A percentile compares a stretch with the other conserved stretches of the same genome.
These are phyloP conservation scores for Pseudomyrmex concolor DNA, from an alignment of 1,140 invertebrate species.

Conservation along the genomic window DNA sequence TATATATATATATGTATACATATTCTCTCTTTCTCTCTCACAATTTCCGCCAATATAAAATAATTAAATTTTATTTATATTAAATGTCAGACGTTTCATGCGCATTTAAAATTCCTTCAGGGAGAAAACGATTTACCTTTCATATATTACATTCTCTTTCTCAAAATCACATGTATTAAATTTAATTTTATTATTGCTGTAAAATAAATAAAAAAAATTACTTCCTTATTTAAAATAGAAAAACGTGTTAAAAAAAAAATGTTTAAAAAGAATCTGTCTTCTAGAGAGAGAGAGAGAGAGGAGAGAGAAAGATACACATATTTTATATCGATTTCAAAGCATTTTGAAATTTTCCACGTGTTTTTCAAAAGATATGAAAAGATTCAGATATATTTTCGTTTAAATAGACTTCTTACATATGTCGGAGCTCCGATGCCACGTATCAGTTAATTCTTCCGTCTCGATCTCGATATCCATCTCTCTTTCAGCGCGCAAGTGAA, in stretches of 20 bases:
- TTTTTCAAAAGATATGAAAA: neutral
- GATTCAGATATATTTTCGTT: conserved; percentile 27
- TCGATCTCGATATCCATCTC: conserved; percentile 34
- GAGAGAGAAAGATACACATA: too few relatives aligned
- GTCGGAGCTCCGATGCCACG: neutral
- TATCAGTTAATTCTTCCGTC: conserved; percentile 21
- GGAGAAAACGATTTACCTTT: neutral
- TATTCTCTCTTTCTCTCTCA: too few relatives aligned
- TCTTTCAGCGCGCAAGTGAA: neutral
- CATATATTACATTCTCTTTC: neutral
- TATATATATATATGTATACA: too few relatives aligned
- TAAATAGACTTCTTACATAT: conserved; percentile 15
- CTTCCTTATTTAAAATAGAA: conserved; percentile 1
- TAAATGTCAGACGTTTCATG: too few relatives aligned
- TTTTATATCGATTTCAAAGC: too few relatives aligned
- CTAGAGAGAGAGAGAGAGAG: neutral
- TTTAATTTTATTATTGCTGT: neutral
- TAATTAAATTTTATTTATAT: too few relatives aligned
- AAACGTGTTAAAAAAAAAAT: neutral
- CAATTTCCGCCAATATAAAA: neutral
- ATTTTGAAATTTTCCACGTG: neutral
- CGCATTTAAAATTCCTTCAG: too few relatives aligned
- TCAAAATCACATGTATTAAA: neutral
- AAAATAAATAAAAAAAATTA: neutral
- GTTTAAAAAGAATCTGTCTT: neutral